Percentiles rank a stretch among this genome's conserved stretches.
These are phyloP conservation scores for Pseudanteris insignis DNA, from an alignment of 2,888 invertebrate species.

Conservation along the genomic window DNA sequence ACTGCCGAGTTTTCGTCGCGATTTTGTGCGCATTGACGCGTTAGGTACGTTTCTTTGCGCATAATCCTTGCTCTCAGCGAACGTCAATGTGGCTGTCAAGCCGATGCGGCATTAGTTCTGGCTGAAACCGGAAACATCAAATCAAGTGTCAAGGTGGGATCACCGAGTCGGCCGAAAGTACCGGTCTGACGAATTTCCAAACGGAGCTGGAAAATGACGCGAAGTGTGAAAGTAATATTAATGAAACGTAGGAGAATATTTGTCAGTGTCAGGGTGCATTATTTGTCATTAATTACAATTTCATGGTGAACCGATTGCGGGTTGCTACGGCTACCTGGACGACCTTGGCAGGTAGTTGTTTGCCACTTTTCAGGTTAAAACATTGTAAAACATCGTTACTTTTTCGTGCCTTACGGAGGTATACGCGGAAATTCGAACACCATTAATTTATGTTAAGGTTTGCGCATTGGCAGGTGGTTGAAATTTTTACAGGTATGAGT, in stretches of 20 bases:
- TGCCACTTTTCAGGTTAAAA: neutral
- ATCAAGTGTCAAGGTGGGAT: constrained; percentile 11
- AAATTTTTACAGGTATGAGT: too few species aligned
- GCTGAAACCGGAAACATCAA: constrained; percentile 17
- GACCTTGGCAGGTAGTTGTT: neutral
- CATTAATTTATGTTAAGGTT: too few species aligned
- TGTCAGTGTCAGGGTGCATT: constrained; percentile 26
- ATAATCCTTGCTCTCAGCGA: neutral
- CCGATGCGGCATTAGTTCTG: constrained; percentile 4
- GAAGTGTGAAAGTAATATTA: constrained; percentile 33
- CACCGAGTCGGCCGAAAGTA: neutral
- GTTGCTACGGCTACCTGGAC: constrained; percentile 11
- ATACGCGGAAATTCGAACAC: too few species aligned
- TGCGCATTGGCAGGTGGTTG: too few species aligned
- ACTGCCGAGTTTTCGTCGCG: neutral
- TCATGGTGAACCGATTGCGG: constrained; percentile 25
- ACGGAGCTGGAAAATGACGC: constrained; percentile 21
- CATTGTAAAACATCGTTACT: too few species aligned
- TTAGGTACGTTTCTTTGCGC: neutral
- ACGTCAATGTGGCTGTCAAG: constrained; percentile 5
- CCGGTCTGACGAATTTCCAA: constrained; percentile 16
- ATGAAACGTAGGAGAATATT: constrained; percentile 15
- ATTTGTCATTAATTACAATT: constrained; percentile 34
- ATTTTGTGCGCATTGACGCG: too few species aligned
- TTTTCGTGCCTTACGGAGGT: too few species aligned